These are phyloP conservation scores for Pharmacophagus antenor DNA, from an alignment of 2,888 invertebrate species.

Conservation along the genomic window DNA sequence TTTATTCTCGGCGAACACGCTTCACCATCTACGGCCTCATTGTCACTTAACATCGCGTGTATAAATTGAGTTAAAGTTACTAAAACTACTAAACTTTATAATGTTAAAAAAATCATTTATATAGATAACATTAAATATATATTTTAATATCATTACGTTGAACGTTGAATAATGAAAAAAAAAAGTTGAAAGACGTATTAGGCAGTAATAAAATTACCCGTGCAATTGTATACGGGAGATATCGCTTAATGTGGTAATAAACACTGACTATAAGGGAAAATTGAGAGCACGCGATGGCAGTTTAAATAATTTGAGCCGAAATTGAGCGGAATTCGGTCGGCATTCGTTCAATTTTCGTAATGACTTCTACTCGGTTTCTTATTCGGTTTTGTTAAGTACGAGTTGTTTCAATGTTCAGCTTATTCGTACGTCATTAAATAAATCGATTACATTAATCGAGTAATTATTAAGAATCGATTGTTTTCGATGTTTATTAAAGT, in stretches of 20 bases:
- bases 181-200: not conserved
- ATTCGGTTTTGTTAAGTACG: constrained; percentile 16
- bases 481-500: too few species aligned
- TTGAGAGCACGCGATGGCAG: constrained; percentile 33
- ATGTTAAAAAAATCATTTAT: too few species aligned
- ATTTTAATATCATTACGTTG: not conserved
- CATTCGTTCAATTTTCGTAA: constrained; percentile 34
- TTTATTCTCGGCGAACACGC: too few species aligned
- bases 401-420: not conserved
- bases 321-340: constrained; percentile 33
- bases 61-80: too few species aligned
- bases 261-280: constrained; percentile 23
- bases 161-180: not conserved
- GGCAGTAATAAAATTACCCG: not conserved
- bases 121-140: not conserved
- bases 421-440: not conserved
- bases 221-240: constrained; percentile 5
- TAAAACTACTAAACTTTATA: too few species aligned
- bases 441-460: not conserved
- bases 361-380: constrained; percentile 26
- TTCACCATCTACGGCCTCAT: too few species aligned
- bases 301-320: constrained; percentile 34
- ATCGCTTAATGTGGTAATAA: constrained; percentile 22
- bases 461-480: too few species aligned
- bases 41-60: too few species aligned